Percentiles rank a stretch among this genome's conserved stretches.
Evolutionary conservation across 2,888 invertebrate species (phyloP).

Genomic region (Philhelius pedissequus): DNA sequence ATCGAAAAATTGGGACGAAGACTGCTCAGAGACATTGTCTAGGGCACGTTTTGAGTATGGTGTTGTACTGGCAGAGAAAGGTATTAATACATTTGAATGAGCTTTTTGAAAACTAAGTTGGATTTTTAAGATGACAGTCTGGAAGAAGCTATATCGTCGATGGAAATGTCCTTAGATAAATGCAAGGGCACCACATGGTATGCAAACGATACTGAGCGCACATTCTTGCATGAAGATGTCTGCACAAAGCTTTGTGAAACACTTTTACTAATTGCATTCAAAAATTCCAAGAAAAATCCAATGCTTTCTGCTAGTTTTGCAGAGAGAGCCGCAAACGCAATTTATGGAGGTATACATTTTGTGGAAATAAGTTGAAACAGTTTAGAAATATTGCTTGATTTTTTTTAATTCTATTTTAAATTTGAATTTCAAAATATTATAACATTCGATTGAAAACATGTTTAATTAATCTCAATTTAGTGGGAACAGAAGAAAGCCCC

Average conservation of each 20-base stretch:
- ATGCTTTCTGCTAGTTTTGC: constrained; percentile 15
- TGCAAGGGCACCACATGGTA: constrained; percentile 44
- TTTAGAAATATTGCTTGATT: no score
- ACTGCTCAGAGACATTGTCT: constrained; percentile 18
- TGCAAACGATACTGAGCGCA: constrained; percentile 42
- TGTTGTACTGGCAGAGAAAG: constrained; percentile 21
- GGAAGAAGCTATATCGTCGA: constrained; percentile 26
- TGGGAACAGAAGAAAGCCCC: constrained; percentile 2
- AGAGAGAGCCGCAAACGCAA: neutral
- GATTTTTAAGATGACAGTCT: neutral
- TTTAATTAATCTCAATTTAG: constrained; percentile 7
- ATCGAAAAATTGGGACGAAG: neutral
- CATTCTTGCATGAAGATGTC: constrained; percentile 34
- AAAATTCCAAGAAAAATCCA: neutral
- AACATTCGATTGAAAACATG: no score
- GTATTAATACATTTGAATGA: neutral
- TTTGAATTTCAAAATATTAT: no score
- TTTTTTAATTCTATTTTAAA: neutral
- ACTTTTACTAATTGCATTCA: constrained; percentile 5
- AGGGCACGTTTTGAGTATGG: constrained; percentile 43
- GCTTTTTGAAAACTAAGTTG: neutral
- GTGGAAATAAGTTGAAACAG: no score
- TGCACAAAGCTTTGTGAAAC: constrained; percentile 32
- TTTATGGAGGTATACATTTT: neutral
- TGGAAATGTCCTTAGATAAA: constrained; percentile 10